These are phyloP conservation scores for Dromococcyx pavoninus DNA, from an alignment of 2,797 vertebrate genomes.

Conservation along the genomic window DNA sequence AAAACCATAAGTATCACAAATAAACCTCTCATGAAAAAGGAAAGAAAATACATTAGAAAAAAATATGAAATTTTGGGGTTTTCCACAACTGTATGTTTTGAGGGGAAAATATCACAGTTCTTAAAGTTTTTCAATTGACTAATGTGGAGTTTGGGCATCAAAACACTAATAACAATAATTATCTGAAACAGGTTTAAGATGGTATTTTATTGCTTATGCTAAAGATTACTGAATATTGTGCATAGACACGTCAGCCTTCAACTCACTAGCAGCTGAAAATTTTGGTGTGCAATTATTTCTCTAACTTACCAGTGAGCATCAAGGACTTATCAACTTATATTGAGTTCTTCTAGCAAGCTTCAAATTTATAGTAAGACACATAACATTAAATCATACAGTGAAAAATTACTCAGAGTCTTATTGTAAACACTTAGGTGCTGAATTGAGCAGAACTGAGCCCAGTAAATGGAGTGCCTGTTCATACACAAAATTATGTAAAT, in stretches of 20 bases:
- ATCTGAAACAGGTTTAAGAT: neutral
- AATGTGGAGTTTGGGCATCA: neutral
- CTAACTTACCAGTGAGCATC: neutral
- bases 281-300: neutral
- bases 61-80: neutral
- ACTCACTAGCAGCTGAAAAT: neutral
- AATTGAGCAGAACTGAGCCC: neutral
- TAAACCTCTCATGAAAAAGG: neutral
- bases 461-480: neutral
- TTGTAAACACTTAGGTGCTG: neutral
- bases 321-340: neutral
- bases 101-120: neutral
- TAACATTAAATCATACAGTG: neutral
- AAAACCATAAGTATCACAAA: neutral
- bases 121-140: neutral
- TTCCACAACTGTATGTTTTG: neutral
- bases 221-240: conserved; percentile 10
- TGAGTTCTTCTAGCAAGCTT: neutral
- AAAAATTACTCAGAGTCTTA: neutral
- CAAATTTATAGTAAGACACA: neutral
- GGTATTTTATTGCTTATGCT: conserved; percentile 50
- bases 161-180: neutral
- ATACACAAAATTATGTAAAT: neutral
- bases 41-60: neutral
- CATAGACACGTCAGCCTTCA: conserved; percentile 10